A percentile compares a stretch with the other conserved stretches of the same genome.
phyloP scores from a whole-genome alignment of 2,113 vertebrate genomes.

The Aix galericulata region DNA sequence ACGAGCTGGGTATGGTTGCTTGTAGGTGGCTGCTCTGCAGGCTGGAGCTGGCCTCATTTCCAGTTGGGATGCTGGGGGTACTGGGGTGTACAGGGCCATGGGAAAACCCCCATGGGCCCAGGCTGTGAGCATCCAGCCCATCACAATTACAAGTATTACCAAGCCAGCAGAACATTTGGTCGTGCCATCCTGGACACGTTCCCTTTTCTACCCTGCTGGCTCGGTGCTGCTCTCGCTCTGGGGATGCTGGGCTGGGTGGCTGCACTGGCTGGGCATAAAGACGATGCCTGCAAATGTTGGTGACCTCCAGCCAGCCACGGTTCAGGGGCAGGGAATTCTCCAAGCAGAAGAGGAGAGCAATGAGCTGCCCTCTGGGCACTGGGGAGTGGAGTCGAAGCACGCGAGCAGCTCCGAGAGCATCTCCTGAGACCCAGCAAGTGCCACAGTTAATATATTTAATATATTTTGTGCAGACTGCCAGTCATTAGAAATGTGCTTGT shows the following conservation, averaged over 20 bases:
- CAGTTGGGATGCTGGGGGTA: not conserved
- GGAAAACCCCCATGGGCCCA: rapidly evolving
- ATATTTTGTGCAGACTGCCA: slow-evolving; percentile 37
- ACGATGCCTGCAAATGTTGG: rapidly evolving
- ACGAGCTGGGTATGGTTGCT: not conserved
- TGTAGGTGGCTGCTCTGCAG: rapidly evolving
- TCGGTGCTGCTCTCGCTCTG: not conserved
- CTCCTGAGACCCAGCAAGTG: not conserved
- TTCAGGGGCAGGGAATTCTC: not conserved
- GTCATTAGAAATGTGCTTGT: slow-evolving; percentile 61
- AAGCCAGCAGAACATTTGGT: slow-evolving; percentile 5
- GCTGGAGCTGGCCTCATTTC: rapidly evolving
- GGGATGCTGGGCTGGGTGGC: too few relatives aligned
- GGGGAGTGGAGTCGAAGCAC: rapidly evolving
- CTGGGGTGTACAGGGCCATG: rapidly evolving
- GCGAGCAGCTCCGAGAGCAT: not conserved
- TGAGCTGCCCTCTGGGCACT: not conserved
- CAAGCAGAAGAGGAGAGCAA: not conserved
- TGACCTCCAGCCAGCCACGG: not conserved
- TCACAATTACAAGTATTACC: rapidly evolving
- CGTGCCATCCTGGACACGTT: not conserved
- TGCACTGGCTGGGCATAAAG: not conserved
- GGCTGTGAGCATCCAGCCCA: not conserved
- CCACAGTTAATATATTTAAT: slow-evolving; percentile 66
- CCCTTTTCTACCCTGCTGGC: not conserved